A percentile compares a stretch with the other conserved stretches of the same genome.
These are phyloP conservation scores for Aspidapion aeneum DNA, from an alignment of 2,888 invertebrate species.

Conservation along the genomic window DNA sequence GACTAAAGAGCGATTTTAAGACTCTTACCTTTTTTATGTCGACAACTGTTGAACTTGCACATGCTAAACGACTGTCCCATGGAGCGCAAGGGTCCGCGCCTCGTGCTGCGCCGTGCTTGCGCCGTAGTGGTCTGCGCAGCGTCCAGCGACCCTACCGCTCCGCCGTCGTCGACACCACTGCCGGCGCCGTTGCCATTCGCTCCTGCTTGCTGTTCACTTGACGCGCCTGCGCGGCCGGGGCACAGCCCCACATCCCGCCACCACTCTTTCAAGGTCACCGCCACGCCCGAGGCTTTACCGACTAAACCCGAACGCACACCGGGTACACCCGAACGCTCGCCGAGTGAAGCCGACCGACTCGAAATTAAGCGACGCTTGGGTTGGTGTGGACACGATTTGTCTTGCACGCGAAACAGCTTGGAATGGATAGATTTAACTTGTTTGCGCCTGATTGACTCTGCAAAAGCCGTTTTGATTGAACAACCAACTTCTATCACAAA, in stretches of 20 bases:
- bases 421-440: neutral
- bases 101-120: conserved; percentile 33
- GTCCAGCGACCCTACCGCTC: neutral
- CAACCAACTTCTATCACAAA: too few relatives aligned
- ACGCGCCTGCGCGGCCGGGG: conserved; percentile 37
- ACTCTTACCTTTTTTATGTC: conserved; percentile 75
- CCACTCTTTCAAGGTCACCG: conserved; percentile 49
- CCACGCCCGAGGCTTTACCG: conserved; percentile 45
- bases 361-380: neutral
- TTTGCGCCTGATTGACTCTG: neutral
- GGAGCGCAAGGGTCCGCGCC: conserved; percentile 45
- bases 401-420: neutral
- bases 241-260: conserved; percentile 51
- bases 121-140: conserved; percentile 28
- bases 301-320: conserved; percentile 29
- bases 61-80: conserved; percentile 81
- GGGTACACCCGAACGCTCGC: conserved; percentile 46
- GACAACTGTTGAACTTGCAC: conserved; percentile 77
- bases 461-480: neutral
- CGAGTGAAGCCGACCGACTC: conserved; percentile 26
- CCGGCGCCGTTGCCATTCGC: neutral
- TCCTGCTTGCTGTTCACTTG: neutral
- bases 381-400: neutral
- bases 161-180: neutral
- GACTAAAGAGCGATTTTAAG: too few relatives aligned